phyloP scores from a whole-genome alignment of 2,888 invertebrate species.

The Podabrus alpinus region DNA sequence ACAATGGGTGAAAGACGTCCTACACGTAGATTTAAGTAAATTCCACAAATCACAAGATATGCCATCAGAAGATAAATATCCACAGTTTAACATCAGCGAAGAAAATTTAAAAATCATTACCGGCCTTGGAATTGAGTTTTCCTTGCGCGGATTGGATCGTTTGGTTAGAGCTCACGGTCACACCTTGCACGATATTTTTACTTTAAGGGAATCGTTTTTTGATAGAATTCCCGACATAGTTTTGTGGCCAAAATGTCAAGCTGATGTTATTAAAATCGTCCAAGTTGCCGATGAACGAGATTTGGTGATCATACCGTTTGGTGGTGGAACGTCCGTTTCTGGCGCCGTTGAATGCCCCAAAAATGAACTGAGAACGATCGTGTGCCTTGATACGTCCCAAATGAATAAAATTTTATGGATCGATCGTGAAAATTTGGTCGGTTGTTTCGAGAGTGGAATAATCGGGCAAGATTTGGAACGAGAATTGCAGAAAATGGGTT shows the following conservation, averaged over 20 bases:
- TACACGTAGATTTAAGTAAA: constrained; percentile 67
- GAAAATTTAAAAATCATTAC: constrained; percentile 65
- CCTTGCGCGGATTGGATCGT: constrained; percentile 80
- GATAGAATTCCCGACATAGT: constrained; percentile 91
- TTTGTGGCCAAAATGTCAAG: constrained; percentile 87
- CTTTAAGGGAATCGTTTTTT: constrained; percentile 73
- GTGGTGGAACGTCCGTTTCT: constrained; percentile 93
- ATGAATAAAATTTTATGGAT: constrained; percentile 96
- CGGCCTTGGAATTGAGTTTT: constrained; percentile 62
- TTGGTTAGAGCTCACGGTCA: constrained; percentile 91
- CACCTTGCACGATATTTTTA: constrained; percentile 86
- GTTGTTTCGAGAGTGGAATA: constrained; percentile 86
- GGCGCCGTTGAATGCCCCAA: constrained; percentile 84
- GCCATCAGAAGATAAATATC: constrained; percentile 61
- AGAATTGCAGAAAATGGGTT: constrained; percentile 75
- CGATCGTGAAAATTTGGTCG: constrained; percentile 81
- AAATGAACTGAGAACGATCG: constrained; percentile 77
- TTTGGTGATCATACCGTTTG: constrained; percentile 89
- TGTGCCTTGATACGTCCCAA: constrained; percentile 90
- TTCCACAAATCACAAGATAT: constrained; percentile 62
- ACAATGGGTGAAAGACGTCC: constrained; percentile 75
- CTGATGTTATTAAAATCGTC: constrained; percentile 84
- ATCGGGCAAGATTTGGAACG: constrained; percentile 93
- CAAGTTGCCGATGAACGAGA: constrained; percentile 72
- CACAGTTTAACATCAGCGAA: constrained; percentile 66